phyloP scores from a whole-genome alignment of 2,797 vertebrate species.

The Labeo calbasu region DNA sequence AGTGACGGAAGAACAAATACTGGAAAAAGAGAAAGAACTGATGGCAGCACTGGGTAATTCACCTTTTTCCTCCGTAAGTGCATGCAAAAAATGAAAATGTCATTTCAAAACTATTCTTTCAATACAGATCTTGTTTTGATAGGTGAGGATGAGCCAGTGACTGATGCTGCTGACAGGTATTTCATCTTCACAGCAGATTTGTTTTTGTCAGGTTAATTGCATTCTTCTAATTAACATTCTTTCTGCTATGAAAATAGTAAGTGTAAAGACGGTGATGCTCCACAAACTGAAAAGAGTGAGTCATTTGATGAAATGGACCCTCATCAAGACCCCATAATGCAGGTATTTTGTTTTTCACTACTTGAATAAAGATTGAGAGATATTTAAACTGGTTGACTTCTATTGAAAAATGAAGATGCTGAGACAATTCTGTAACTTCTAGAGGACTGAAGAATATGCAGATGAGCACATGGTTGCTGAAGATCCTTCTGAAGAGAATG shows the following conservation, averaged over 20 bases:
- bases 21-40: slow-evolving; percentile 69
- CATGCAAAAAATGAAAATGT: neutral
- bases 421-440: slow-evolving; percentile 10
- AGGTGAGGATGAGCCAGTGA: slow-evolving; percentile 10
- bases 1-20: slow-evolving; percentile 70
- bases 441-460: slow-evolving; percentile 46
- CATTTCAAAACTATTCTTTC: neutral
- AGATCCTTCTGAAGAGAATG: slow-evolving; percentile 50
- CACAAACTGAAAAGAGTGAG: slow-evolving; percentile 1
- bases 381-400: neutral
- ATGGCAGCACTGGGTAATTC: slow-evolving; percentile 68
- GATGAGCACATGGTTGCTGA: slow-evolving; percentile 45
- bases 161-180: slow-evolving; percentile 42
- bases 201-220: neutral
- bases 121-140: slow-evolving; percentile 3
- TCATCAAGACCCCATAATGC: slow-evolving; percentile 1
- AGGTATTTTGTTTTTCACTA: slow-evolving; percentile 27
- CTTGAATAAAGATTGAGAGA: neutral
- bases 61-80: neutral
- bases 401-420: neutral
- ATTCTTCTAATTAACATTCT: neutral
- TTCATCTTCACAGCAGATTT: neutral
- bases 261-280: neutral
- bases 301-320: neutral
- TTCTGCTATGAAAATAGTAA: slow-evolving; percentile 1